Conservation (phyloP, 1,140 invertebrate species). For the Pseudoatta argentina region DNA sequence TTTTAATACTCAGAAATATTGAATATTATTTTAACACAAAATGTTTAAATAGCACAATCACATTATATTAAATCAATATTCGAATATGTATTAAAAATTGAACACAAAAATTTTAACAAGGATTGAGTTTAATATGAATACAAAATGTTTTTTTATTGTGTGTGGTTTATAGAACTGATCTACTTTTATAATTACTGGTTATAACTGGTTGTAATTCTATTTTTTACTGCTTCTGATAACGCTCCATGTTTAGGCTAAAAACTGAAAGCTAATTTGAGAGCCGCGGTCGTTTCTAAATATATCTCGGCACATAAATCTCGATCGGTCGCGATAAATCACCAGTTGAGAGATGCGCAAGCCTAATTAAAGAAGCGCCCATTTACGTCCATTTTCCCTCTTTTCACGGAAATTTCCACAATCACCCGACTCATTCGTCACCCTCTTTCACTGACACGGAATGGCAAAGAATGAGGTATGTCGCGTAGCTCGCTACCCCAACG, state of each 20-base stretch:
- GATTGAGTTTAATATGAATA: no score
- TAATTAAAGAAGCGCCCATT: conserved; percentile 39
- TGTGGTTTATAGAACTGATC: neutral
- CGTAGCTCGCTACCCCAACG: conserved; percentile 14
- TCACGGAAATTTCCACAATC: conserved; percentile 73
- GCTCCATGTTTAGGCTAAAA: neutral
- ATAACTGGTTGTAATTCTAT: neutral
- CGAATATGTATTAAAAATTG: no score
- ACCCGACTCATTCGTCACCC: conserved; percentile 63
- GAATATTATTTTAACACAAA: no score
- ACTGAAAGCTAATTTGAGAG: neutral
- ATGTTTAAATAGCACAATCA: no score
- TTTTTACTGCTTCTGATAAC: conserved; percentile 19
- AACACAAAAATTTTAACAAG: no score
- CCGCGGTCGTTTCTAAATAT: conserved; percentile 40
- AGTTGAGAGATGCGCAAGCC: conserved; percentile 8
- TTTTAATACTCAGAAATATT: no score
- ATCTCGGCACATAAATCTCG: conserved; percentile 20
- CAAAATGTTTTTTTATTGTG: neutral
- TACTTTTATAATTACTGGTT: neutral
- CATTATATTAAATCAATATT: no score
- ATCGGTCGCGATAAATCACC: conserved; percentile 21
- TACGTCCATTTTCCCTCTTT: conserved; percentile 49
- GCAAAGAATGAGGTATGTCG: neutral
- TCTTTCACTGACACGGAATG: conserved; percentile 35